These are phyloP conservation scores for Dolichopus griseipennis DNA, from an alignment of 2,888 invertebrate genomes.

Conservation along the genomic window DNA sequence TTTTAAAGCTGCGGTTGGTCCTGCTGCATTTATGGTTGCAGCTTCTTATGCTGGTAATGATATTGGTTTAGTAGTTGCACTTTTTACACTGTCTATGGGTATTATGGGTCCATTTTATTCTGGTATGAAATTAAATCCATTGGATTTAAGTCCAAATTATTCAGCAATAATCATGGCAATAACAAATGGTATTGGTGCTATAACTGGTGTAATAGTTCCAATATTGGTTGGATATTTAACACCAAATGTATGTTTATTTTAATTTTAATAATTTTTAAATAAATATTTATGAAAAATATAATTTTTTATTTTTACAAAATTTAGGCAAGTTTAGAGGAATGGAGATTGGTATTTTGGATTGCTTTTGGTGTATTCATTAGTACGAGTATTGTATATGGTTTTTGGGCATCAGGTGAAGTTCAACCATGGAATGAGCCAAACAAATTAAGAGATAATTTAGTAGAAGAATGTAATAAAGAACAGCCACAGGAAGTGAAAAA, in stretches of 20 bases:
- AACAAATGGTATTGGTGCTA: slow-evolving; percentile 61
- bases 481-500: neutral
- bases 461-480: slow-evolving; percentile 18
- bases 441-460: slow-evolving; percentile 8
- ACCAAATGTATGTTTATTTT: slow-evolving; percentile 49
- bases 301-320: slow-evolving; percentile 8
- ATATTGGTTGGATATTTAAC: slow-evolving; percentile 58
- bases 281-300: neutral
- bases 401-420: slow-evolving; percentile 66
- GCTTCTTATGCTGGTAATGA: slow-evolving; percentile 58
- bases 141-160: slow-evolving; percentile 58
- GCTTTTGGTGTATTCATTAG: slow-evolving; percentile 57
- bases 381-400: slow-evolving; percentile 58
- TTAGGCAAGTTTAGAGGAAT: slow-evolving; percentile 55
- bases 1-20: slow-evolving; percentile 54
- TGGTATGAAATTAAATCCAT: slow-evolving; percentile 60
- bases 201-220: slow-evolving; percentile 62
- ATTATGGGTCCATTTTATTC: slow-evolving; percentile 63
- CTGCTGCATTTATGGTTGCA: slow-evolving; percentile 57
- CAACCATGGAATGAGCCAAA: slow-evolving; percentile 61
- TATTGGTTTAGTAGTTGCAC: slow-evolving; percentile 49
- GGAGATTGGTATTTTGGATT: slow-evolving; percentile 75
- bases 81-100: slow-evolving; percentile 60
- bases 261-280: slow-evolving; percentile 14
- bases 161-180: slow-evolving; percentile 58